Base-by-base conservation (phyloP, 2,797 vertebrate genomes). In the Aeoliscus strigatus region DNA sequence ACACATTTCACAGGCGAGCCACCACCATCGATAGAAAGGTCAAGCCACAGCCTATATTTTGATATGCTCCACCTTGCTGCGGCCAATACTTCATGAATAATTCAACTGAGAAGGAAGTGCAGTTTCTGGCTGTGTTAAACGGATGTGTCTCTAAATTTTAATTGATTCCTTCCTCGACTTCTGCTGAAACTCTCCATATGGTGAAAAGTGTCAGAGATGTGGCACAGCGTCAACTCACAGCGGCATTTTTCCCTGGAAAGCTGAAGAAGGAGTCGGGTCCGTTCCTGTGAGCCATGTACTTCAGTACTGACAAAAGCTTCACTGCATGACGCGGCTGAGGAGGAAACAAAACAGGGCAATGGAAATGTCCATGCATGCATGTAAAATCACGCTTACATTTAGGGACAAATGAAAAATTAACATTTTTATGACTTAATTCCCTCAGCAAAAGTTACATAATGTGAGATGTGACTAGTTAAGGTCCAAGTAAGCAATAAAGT, bases 221-320 rank as follows among this genome's bases (percentile, higher is more conserved):
- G n/a, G n/a, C n/a, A n/a, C n/a, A n/a, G n/a, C n/a, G n/a, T 28
- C 10, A 35, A 81, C 94, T 88, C 79, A 99, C 96, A 11, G 96
- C 94, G 77, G 96, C 94, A 68, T 94, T 98, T 86, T 96, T 97
- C 33, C 96, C 96, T 13, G 96, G 95, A 32, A 98, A 98, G 79
- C 91, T 98, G 89, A 99, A 99, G 86, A 99, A 98, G 49, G 96
- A 91, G 85, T 98, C 94, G 1, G 96, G 94, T 54, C 94, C 94
- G 2, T 90, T 91, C 70, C 92, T 92, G 73, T 97, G 93, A 70
- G 95, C 93, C 90, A 97, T 93, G 70, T 92, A 91, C 83, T 93
- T 98, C 71, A 99, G 85, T 54, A 99, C 92, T 2, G 94, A 94
- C 73, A 99, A 14, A 47, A 99, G 84, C 77, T 97, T 99, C 47